Conservation (phyloP, 2,888 invertebrate species). For the Nasonia oneida region DNA sequence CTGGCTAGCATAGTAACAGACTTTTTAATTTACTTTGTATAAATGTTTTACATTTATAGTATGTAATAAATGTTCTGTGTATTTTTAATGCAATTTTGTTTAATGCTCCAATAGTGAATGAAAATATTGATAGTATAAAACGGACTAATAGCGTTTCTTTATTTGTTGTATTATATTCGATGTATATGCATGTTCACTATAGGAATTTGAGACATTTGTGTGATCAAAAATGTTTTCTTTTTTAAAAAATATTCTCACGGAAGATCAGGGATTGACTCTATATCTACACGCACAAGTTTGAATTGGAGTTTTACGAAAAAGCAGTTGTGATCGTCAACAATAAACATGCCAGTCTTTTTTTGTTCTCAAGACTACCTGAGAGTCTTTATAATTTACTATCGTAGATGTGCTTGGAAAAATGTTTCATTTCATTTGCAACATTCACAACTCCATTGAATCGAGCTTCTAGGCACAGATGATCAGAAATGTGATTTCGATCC, state of each 20-base stretch:
- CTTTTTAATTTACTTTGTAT: slow-evolving; percentile 10
- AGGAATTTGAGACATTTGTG: not conserved
- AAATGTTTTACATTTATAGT: not conserved
- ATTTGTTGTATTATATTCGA: slow-evolving; percentile 37
- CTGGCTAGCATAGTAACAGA: slow-evolving; percentile 52
- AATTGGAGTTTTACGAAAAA: slow-evolving; percentile 33
- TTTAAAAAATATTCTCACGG: slow-evolving; percentile 52
- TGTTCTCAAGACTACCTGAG: slow-evolving; percentile 44
- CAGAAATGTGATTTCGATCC: slow-evolving; percentile 50
- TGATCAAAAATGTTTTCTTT: slow-evolving; percentile 23
- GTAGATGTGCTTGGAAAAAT: slow-evolving; percentile 45
- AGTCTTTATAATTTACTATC: slow-evolving; percentile 37
- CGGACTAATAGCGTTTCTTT: slow-evolving; percentile 8
- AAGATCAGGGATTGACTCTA: slow-evolving; percentile 57
- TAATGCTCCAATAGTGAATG: not conserved
- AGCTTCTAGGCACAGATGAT: slow-evolving; percentile 55
- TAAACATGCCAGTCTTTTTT: slow-evolving; percentile 55
- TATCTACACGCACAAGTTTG: slow-evolving; percentile 34
- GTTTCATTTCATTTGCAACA: slow-evolving; percentile 35
- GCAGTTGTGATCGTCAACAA: slow-evolving; percentile 31
- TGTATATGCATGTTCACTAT: slow-evolving; percentile 45
- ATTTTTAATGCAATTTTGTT: slow-evolving; percentile 12
- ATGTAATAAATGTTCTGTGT: not conserved
- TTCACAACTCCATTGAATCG: slow-evolving; percentile 37
- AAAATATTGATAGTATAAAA: slow-evolving; percentile 47